These are phyloP conservation scores for Cylas formicarius DNA, from an alignment of 1,140 invertebrate genomes.

Conservation along the genomic window DNA sequence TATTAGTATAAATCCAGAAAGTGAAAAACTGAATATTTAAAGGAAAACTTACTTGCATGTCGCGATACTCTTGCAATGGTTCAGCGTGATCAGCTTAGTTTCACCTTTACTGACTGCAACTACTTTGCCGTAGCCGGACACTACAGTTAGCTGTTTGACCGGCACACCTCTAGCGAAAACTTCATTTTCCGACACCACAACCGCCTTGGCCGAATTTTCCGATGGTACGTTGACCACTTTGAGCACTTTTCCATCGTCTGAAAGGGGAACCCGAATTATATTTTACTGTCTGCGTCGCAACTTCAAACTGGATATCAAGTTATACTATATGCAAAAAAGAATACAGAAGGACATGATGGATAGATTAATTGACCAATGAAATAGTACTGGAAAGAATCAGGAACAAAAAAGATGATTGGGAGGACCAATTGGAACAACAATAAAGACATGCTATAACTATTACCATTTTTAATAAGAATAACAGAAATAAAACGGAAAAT, in stretches of 20 bases:
- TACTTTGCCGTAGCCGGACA: slow-evolving; percentile 63
- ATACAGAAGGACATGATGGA: too few species aligned
- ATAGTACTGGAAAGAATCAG: too few species aligned
- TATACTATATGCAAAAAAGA: too few species aligned
- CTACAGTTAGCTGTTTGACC: slow-evolving; percentile 66
- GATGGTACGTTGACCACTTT: slow-evolving; percentile 82
- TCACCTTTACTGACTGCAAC: slow-evolving; percentile 84
- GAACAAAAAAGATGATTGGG: too few species aligned
- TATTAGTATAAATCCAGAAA: slow-evolving; percentile 11
- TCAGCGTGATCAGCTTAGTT: slow-evolving; percentile 77
- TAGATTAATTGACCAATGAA: too few species aligned
- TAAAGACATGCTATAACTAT: too few species aligned
- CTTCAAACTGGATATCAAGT: too few species aligned
- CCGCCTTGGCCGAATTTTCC: slow-evolving; percentile 54
- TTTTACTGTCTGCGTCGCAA: too few species aligned
- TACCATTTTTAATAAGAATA: too few species aligned
- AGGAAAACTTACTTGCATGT: slow-evolving; percentile 56
- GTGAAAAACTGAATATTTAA: not conserved
- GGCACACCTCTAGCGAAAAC: slow-evolving; percentile 61
- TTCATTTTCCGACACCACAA: slow-evolving; percentile 80
- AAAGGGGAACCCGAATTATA: too few species aligned
- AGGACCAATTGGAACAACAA: too few species aligned
- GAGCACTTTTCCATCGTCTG: slow-evolving; percentile 84
- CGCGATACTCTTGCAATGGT: slow-evolving; percentile 67
- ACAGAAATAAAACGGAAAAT: too few species aligned